Base-by-base conservation (phyloP, 2,113 vertebrate genomes). In the Paralichthys olivaceus region DNA sequence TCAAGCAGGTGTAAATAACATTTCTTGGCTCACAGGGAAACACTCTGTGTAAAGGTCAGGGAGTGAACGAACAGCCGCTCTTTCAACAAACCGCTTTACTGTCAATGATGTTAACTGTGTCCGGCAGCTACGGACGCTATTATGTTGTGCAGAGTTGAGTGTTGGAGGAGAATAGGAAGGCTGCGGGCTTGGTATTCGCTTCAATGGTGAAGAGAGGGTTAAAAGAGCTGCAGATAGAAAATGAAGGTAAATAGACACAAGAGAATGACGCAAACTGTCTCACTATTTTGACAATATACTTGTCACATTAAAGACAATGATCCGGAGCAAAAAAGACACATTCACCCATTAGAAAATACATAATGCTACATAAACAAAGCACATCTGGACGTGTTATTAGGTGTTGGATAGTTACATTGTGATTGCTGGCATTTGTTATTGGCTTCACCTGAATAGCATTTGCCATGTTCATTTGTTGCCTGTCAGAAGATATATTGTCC, bases 1-100 rank as follows among this genome's bases (percentile, higher is more conserved):
- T 84, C 71, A 83, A 62, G 72, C 73, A 87, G 81, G 85, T 93
- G 88, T 86, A 85, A 88, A 87, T 84, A 84, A 84, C 81, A 26
- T 69, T 51, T 84, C 69, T 81, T 85, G 78, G 80, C 85, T 84
- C 37, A 14, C 37, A 62, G 72, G 70, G 67, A 72, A 79, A 86
- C 64, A 43, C 70, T 64, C 29, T 78, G 28, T 26, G 23, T 78
- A 80, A 82, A 89, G 75, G 86, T 80, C 74, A 80, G 15, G 40
- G 72, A 77, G 72, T 80, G 66, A 90, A 84, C 74, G 60, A 72
- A 59, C 66, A 17, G 32, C 65, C 57, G 25, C 69, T 55, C 67
- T 60, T 55, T 72, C 26, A 2, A 28, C 26, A 66, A 64, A 65
- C 37, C 60, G 4, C 54, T 69, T 34, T 15, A 8, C 58, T 72